Base-by-base conservation (phyloP, 2,797 vertebrate species). In the Lagorchestes hirsutus region DNA sequence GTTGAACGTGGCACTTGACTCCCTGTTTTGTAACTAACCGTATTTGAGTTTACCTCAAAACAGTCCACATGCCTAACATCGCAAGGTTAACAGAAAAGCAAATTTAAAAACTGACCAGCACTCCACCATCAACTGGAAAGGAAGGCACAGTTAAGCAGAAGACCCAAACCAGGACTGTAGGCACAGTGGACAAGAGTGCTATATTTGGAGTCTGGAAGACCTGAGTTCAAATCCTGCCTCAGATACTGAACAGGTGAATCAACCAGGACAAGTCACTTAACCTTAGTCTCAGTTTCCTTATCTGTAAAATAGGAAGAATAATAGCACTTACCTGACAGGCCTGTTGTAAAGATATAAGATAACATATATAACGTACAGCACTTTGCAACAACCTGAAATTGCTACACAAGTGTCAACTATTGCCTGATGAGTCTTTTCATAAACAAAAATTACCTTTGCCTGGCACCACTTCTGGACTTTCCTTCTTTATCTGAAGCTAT, bases 341-440 rank as follows among this genome's bases (percentile, higher is more conserved):
- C 1, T 62, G 5, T 74, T 74, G 34, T 74, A 74, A 40, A 74
- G n/a, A 22, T 74, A 40, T 40, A 6, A 74, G 34, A 40, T 40
- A 74, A 74, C 29, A 62, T 40, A 74, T 40, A 40, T 18, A n/a
- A 74, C 22, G 5, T 74, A 74, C 18, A 22, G 12, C 67, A 22
- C 67, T 40, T 22, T 74, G n/a, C 18, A 74, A 74, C 14, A n/a
- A 74, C 6, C 16, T 40, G 40, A 40, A 74, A 74, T 18, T 74
- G n/a, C n/a, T 74, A 40, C 16, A 40, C 16, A 74, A 74, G 67
- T 74, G 34, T 40, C n/a, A 74, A n/a, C n/a, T 40, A 74, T 91
- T 94, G 90, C 40, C 57, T 93, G 95, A 90, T 40, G 92, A 92
- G 95, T 96, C 54, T 96, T 95, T 93, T 22, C 40, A 93, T 24